Base-by-base conservation (phyloP, 2,888 invertebrate species). In the Escarpia spicata region DNA sequence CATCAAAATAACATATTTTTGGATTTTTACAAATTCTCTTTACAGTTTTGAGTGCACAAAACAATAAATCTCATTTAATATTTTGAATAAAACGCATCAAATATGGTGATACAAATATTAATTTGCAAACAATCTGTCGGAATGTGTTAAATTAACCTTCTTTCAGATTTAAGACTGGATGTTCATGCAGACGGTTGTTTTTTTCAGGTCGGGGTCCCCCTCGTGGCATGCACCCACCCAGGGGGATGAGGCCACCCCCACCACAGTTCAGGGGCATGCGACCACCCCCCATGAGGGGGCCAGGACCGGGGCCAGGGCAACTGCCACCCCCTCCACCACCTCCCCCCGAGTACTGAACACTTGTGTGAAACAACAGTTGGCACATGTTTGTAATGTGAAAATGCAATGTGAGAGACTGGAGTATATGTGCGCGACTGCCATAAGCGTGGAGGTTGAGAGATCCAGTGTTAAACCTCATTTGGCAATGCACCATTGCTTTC, bases 261-360 rank as follows among this genome's bases (percentile, higher is more conserved):
- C 15, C 94, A 93, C 12, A 93, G 10, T 94, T 94, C 19, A 60
- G 94, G 75, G 95, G 95, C 75, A 94, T 94, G 94, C 93, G 95
- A 52, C 95, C 94, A 31, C 95, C 94, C 75, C 95, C 94, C 44
- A 94, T 93, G 26, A 90, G 93, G 52, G 92, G 92, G 44, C 90
- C 92, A 9, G 92, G 92, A 26, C 43, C 93, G 43, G 92, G 92
- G 44, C 90, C 92, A 9, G 92, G 92, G 37, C 43, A 93, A 15
- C 94, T 93, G 8, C 94, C 94, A 90, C 94, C 94, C n/a, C 92
- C 93, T 75, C 75, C 75, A 26, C 75, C 75, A 6, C 75, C 75
- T 3, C 75, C 75, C 60, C 75, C 75, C 75, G 75, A 75, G 19
- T 75, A 75, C 75, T 75, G 75, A 75, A 75, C 75, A 75, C n/a